These are phyloP conservation scores for Cyanoramphus novaezelandiae DNA, from an alignment of 2,113 vertebrate species.

Conservation along the genomic window DNA sequence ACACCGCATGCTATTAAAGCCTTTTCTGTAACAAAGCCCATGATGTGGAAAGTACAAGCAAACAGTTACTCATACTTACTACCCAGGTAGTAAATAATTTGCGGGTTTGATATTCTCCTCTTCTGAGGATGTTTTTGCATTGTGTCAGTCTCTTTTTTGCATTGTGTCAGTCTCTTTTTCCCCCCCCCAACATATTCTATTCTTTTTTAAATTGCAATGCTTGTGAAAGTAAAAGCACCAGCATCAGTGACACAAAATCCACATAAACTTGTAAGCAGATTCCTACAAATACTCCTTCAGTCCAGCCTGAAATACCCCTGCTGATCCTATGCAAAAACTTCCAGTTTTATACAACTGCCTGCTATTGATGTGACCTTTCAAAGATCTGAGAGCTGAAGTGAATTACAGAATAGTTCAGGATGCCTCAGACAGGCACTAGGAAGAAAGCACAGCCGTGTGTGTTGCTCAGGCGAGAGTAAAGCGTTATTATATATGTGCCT, in stretches of 20 bases:
- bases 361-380: conserved; percentile 52
- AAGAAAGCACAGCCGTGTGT: conserved; percentile 14
- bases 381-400: background rate
- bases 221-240: background rate
- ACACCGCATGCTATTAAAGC: background rate
- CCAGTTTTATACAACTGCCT: conserved; percentile 28
- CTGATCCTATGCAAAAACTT: conserved; percentile 21
- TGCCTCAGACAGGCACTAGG: background rate
- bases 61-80: background rate
- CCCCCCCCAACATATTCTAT: too few species aligned
- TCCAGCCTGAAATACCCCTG: conserved; percentile 18
- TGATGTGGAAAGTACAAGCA: background rate
- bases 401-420: conserved; percentile 34
- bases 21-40: background rate
- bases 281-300: background rate
- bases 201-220: background rate
- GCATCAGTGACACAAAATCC: background rate
- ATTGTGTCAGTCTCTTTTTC: background rate
- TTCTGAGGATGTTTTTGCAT: background rate
- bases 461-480: background rate
- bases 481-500: background rate
- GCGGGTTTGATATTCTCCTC: background rate
- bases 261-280: background rate
- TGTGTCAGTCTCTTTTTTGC: background rate
- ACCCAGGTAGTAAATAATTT: background rate